These are phyloP conservation scores for Tupaia tana DNA, from an alignment of 2,113 vertebrate genomes.

Conservation along the genomic window DNA sequence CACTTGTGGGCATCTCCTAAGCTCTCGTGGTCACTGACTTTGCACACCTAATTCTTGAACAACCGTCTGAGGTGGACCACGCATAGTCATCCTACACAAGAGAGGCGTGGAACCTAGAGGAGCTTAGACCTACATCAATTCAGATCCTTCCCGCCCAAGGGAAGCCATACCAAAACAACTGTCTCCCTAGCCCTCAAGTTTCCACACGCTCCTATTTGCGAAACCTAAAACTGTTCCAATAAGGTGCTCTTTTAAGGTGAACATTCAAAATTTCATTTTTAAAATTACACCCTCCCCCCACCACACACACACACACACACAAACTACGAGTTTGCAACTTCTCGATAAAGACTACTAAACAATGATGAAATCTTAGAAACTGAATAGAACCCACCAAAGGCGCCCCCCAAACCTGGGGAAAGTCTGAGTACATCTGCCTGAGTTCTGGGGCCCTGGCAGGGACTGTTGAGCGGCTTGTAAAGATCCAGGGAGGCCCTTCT, in stretches of 20 bases:
- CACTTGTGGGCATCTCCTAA: slow-evolving; percentile 16
- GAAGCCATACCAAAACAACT: not conserved
- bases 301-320: not conserved
- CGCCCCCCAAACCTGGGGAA: not conserved
- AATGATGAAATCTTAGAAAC: not conserved
- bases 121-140: not conserved
- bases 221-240: not conserved
- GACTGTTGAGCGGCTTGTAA: not conserved
- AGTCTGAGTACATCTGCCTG: not conserved
- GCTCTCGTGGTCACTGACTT: not conserved
- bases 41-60: not conserved
- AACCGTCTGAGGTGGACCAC: not conserved
- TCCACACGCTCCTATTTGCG: not conserved
- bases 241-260: not conserved
- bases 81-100: not conserved
- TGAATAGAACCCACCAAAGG: not conserved
- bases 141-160: not conserved
- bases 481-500: not conserved
- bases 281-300: not conserved
- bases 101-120: not conserved
- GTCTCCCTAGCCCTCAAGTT: not conserved
- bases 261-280: not conserved
- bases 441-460: not conserved
- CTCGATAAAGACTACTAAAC: slow-evolving; percentile 11
- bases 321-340: not conserved